Conservation (phyloP, 2,888 invertebrate species). For the Heliconius ismenius region DNA sequence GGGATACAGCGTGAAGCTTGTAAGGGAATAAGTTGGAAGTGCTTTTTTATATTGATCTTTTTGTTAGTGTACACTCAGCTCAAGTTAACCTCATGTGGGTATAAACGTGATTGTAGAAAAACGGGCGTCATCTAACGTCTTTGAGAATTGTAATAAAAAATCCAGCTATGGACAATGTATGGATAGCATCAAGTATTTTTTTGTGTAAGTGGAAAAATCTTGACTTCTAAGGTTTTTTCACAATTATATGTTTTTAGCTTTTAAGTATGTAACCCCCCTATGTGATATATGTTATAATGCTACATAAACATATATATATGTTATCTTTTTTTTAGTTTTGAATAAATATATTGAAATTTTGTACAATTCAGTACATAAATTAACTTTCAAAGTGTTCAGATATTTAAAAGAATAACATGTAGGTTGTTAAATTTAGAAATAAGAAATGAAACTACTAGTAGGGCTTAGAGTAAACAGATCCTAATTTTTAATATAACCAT, state of each 20-base stretch:
- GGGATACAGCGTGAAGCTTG: too few species aligned
- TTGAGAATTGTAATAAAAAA: conserved; percentile 8
- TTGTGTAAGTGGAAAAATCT: neutral
- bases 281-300: too few species aligned
- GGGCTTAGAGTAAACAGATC: too few species aligned
- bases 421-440: too few species aligned
- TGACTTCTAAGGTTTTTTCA: neutral
- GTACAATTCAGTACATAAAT: too few species aligned
- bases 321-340: neutral
- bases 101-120: conserved; percentile 2
- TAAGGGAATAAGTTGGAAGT: too few species aligned
- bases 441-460: too few species aligned
- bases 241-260: neutral
- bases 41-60: neutral
- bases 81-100: neutral
- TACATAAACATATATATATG: too few species aligned
- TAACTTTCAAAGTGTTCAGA: too few species aligned
- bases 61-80: conserved; percentile 4
- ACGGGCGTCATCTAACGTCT: conserved; percentile 24
- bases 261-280: neutral
- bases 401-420: too few species aligned
- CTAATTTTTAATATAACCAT: too few species aligned
- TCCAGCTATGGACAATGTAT: neutral
- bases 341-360: too few species aligned
- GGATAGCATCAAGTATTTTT: conserved; percentile 4